Conservation (phyloP, 2,888 invertebrate species). For the Ophion ellenae region DNA sequence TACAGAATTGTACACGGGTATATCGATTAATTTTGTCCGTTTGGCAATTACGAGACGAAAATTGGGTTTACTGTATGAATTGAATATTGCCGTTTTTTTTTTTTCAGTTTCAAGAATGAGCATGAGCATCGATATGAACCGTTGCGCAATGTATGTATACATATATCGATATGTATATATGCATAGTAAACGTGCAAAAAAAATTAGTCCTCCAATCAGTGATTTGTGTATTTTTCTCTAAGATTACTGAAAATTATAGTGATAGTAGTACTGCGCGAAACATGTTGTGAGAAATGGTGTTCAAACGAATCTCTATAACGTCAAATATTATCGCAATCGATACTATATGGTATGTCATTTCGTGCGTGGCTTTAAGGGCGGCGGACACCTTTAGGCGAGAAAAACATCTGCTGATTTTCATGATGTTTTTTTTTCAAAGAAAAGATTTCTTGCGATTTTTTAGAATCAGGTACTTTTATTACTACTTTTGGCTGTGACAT, state of each 20-base stretch:
- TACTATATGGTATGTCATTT: slow-evolving; percentile 2
- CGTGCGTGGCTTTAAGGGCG: slow-evolving; percentile 25
- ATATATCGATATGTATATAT: slow-evolving; percentile 5
- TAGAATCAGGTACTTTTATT: too few relatives aligned
- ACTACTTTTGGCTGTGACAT: too few relatives aligned
- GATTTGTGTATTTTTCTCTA: slow-evolving; percentile 34
- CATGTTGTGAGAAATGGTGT: slow-evolving; percentile 14
- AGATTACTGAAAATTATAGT: neutral
- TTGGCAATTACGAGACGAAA: slow-evolving; percentile 32
- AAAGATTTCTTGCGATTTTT: too few relatives aligned
- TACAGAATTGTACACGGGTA: slow-evolving; percentile 5
- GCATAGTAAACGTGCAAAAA: slow-evolving; percentile 60
- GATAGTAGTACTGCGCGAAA: neutral
- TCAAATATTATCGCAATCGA: neutral
- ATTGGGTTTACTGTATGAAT: slow-evolving; percentile 26
- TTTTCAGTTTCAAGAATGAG: slow-evolving; percentile 20
- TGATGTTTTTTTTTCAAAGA: too few relatives aligned
- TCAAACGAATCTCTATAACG: neutral
- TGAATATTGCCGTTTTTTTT: neutral
- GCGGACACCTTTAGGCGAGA: too few relatives aligned
- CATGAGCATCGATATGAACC: slow-evolving; percentile 39
- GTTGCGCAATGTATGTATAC: slow-evolving; percentile 31
- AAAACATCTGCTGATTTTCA: too few relatives aligned
- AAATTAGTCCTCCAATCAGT: neutral
- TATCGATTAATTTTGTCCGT: slow-evolving; percentile 43